Conservation (phyloP, 2,888 invertebrate genomes). For the Ectemnius cavifrons region DNA sequence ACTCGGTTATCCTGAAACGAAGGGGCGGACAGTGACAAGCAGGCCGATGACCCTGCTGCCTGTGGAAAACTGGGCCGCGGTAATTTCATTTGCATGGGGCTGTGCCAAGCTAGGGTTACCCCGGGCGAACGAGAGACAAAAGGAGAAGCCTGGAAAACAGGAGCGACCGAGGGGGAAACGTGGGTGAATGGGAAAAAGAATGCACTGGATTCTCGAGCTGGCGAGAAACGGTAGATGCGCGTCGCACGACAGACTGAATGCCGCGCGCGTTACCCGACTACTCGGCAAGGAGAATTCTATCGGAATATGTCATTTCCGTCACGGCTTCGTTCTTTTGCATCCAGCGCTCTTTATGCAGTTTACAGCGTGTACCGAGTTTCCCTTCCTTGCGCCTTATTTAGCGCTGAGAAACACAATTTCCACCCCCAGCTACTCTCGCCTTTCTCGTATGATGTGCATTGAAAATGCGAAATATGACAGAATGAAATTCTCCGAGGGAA, state of each 20-base stretch:
- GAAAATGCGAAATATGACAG: slow-evolving; percentile 14
- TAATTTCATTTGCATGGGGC: slow-evolving; percentile 67
- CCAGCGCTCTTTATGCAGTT: slow-evolving; percentile 33
- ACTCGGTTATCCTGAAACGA: slow-evolving; percentile 28
- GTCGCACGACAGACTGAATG: slow-evolving; percentile 21
- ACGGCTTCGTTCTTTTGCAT: slow-evolving; percentile 47
- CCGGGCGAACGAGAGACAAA: slow-evolving; percentile 17
- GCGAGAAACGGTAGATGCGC: slow-evolving; percentile 11
- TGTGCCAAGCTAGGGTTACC: slow-evolving; percentile 34
- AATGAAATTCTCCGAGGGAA: neutral
- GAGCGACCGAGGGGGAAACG: slow-evolving; percentile 17
- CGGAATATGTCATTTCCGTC: slow-evolving; percentile 59
- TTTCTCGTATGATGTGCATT: neutral
- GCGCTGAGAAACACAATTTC: neutral
- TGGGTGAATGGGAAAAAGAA: slow-evolving; percentile 21
- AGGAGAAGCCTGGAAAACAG: slow-evolving; percentile 25
- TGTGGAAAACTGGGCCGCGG: slow-evolving; percentile 54
- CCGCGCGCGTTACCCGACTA: slow-evolving; percentile 19
- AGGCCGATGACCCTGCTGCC: slow-evolving; percentile 46
- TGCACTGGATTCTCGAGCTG: slow-evolving; percentile 2
- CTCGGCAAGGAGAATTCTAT: slow-evolving; percentile 53
- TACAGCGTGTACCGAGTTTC: slow-evolving; percentile 58
- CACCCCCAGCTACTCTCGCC: too few species aligned
- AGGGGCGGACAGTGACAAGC: slow-evolving; percentile 33
- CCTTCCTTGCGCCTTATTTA: slow-evolving; percentile 26